Evolutionary conservation across 2,113 vertebrate species (phyloP).

Genomic region (Variabilichromis moorii): DNA sequence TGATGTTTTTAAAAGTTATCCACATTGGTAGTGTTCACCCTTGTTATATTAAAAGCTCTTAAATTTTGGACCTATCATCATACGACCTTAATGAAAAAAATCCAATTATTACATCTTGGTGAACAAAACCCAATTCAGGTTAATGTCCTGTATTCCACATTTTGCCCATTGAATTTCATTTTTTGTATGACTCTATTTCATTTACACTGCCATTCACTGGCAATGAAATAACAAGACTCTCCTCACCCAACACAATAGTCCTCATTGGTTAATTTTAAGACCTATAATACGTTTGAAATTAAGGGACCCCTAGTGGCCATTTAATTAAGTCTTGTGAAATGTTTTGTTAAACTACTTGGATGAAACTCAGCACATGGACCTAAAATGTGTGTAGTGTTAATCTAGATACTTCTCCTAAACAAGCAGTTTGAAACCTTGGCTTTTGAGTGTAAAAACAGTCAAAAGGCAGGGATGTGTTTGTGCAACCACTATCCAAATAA

Average conservation of each 20-base stretch:
- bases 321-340: background rate
- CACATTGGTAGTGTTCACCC: fast-evolving
- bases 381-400: background rate
- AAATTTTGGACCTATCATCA: background rate
- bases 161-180: background rate
- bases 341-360: background rate
- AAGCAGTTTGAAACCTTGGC: background rate
- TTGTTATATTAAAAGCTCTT: background rate
- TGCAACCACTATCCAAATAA: background rate
- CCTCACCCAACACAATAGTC: background rate
- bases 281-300: background rate
- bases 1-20: background rate
- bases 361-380: background rate
- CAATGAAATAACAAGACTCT: background rate
- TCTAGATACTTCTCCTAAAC: background rate
- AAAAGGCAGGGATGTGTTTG: background rate
- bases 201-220: background rate
- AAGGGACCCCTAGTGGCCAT: background rate
- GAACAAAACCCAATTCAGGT: background rate
- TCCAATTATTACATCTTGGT: background rate
- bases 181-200: background rate
- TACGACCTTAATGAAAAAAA: background rate
- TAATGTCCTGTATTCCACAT: background rate
- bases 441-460: background rate
- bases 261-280: background rate